A percentile compares a stretch with the other conserved stretches of the same genome.
Evolutionary conservation across 2,113 vertebrate species (phyloP).

Genomic region (Ochotona curzoniae): DNA sequence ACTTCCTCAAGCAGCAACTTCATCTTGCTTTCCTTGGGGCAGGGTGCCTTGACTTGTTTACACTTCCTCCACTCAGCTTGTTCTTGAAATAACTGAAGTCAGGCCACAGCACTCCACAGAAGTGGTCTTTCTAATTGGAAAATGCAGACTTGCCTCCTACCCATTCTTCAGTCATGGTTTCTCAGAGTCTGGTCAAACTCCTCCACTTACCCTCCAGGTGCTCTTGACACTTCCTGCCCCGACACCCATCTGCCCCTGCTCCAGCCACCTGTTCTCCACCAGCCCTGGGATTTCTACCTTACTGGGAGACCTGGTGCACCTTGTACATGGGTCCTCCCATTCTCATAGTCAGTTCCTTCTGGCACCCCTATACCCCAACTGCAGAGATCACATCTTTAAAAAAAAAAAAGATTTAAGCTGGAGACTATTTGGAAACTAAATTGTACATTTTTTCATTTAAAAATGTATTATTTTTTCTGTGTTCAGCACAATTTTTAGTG

Average conservation of each 20-base stretch:
- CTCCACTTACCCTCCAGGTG: neutral
- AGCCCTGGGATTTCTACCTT: neutral
- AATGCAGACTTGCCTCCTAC: neutral
- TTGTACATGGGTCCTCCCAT: neutral
- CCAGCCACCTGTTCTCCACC: neutral
- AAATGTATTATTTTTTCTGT: neutral
- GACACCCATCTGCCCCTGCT: neutral
- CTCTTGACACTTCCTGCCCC: too few relatives aligned
- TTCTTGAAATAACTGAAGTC: constrained; percentile 8
- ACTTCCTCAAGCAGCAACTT: constrained; percentile 36
- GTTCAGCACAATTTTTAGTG: neutral
- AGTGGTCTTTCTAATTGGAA: neutral
- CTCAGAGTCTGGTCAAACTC: neutral
- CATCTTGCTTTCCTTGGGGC: neutral
- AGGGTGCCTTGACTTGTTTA: neutral
- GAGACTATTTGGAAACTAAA: neutral
- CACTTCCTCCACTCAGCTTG: neutral
- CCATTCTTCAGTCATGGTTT: neutral
- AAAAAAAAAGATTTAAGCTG: neutral
- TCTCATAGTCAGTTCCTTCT: neutral
- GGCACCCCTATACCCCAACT: neutral
- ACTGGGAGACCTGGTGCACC: neutral
- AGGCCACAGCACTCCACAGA: neutral
- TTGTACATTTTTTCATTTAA: neutral
- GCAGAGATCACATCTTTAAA: constrained; percentile 8